These are phyloP conservation scores for Saccostrea glomerata DNA, from an alignment of 1,140 invertebrate genomes.

Conservation along the genomic window DNA sequence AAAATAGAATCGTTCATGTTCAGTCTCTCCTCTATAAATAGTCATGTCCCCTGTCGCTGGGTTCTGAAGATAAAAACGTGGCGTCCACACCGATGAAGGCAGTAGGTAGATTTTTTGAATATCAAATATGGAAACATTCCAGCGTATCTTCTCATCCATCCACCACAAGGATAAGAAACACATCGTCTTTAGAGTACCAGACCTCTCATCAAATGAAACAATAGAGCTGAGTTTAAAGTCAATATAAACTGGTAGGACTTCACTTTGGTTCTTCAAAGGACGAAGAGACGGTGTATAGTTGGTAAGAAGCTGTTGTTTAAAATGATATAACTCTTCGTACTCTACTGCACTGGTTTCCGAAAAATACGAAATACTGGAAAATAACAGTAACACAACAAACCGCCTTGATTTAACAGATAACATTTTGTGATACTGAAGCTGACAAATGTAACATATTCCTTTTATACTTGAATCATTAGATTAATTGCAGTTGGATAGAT, in stretches of 20 bases:
- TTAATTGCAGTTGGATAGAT: no score
- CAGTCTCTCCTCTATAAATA: neutral
- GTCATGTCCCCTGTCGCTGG: neutral
- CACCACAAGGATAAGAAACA: neutral
- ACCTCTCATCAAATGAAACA: constrained; percentile 28
- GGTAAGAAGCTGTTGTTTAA: no score
- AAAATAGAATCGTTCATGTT: neutral
- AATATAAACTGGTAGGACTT: neutral
- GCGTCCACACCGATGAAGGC: neutral
- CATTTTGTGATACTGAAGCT: no score
- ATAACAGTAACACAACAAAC: no score
- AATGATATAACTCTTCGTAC: no score
- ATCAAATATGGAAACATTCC: neutral
- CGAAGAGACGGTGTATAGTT: neutral
- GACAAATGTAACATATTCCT: no score
- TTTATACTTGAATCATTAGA: no score
- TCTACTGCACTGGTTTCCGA: no score
- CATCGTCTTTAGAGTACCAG: neutral
- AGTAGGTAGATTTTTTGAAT: neutral
- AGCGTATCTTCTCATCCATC: constrained; percentile 13
- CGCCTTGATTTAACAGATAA: no score
- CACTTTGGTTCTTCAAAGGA: neutral
- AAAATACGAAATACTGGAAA: no score
- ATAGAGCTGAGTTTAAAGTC: neutral
- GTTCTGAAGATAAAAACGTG: neutral